Conservation (phyloP, 2,888 invertebrate species). For the Scrobipalpa atriplicella region DNA sequence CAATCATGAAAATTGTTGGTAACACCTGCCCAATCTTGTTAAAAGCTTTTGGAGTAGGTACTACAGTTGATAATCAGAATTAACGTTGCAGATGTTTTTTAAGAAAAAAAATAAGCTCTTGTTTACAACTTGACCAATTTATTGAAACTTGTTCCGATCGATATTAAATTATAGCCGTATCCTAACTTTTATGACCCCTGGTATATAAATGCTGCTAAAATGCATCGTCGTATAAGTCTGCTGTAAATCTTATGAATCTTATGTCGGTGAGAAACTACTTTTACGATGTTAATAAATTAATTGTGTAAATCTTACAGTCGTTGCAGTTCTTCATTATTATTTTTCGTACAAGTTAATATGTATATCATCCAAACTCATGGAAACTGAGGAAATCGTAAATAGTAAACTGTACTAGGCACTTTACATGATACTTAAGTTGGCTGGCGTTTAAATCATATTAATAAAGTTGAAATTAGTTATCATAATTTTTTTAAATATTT, state of each 20-base stretch:
- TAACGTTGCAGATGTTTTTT: neutral
- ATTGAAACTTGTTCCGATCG: neutral
- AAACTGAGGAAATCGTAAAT: too few relatives aligned
- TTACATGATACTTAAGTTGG: too few relatives aligned
- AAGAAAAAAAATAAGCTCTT: neutral
- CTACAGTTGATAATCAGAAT: constrained; percentile 3
- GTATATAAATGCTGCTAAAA: constrained; percentile 7
- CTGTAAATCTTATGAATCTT: neutral
- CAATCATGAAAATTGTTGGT: constrained; percentile 27
- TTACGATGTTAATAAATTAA: neutral
- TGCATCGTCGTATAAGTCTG: neutral
- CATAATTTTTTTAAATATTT: too few relatives aligned
- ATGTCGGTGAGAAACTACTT: neutral
- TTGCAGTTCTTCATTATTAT: too few relatives aligned
- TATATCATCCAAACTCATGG: too few relatives aligned
- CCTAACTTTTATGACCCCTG: constrained; percentile 10
- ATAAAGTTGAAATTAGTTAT: too few relatives aligned
- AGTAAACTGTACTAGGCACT: too few relatives aligned
- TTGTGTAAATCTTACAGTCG: neutral
- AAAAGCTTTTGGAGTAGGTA: constrained; percentile 10
- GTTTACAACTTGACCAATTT: neutral
- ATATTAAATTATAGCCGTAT: constrained; percentile 2
- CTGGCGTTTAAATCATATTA: too few relatives aligned
- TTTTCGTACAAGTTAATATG: too few relatives aligned
- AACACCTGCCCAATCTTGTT: constrained; percentile 23